These are phyloP conservation scores for Conus canariensis DNA, from an alignment of 2,888 invertebrate genomes.

Conservation along the genomic window DNA sequence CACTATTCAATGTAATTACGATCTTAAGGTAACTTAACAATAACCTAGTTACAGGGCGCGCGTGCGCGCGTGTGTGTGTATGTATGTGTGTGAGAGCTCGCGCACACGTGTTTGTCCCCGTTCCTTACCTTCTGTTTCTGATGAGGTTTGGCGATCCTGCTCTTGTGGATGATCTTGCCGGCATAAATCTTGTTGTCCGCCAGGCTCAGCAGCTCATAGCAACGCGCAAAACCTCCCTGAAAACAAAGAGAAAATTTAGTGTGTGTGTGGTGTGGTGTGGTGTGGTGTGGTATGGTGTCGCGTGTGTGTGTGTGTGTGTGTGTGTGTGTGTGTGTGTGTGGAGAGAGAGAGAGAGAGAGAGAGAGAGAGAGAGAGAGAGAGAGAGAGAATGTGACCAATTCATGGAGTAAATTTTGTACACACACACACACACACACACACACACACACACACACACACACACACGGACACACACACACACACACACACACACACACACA, in stretches of 20 bases:
- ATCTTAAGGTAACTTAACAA: too few relatives aligned
- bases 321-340: too few relatives aligned
- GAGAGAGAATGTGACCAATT: too few relatives aligned
- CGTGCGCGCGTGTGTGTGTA: neutral
- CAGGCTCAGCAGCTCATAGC: constrained; percentile 82
- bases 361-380: neutral
- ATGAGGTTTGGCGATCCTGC: constrained; percentile 81
- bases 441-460: too few relatives aligned
- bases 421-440: too few relatives aligned
- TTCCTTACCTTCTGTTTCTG: constrained; percentile 82
- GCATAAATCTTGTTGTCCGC: constrained; percentile 81
- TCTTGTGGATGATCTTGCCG: constrained; percentile 83
- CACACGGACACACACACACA: too few relatives aligned
- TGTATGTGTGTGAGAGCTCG: neutral
- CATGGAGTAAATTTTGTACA: too few relatives aligned
- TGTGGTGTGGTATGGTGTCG: too few relatives aligned
- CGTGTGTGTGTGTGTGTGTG: too few relatives aligned
- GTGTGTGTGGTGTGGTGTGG: too few relatives aligned
- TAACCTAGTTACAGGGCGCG: neutral
- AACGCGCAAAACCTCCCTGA: constrained; percentile 84
- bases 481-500: too few relatives aligned
- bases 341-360: constrained; percentile 27
- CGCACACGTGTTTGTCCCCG: neutral
- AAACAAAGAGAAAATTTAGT: neutral
- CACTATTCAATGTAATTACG: too few relatives aligned